Evolutionary conservation across 2,888 invertebrate species (phyloP).

Genomic region (Rambutsinella grinnellia): DNA sequence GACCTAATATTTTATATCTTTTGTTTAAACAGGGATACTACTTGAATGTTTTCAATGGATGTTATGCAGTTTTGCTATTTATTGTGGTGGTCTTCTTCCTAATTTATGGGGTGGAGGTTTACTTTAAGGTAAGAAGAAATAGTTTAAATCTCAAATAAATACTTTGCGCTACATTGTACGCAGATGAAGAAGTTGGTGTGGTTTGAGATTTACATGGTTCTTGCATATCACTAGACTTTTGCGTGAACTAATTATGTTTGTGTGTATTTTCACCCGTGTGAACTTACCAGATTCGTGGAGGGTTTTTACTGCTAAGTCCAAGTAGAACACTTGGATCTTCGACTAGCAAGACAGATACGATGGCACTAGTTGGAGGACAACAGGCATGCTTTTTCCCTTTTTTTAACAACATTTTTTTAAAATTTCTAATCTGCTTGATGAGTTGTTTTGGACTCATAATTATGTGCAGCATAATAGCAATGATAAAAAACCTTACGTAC

Average conservation of each 20-base stretch:
- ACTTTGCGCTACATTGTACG: no score
- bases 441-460: no score
- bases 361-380: conserved; percentile 66
- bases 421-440: not conserved
- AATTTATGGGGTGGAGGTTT: conserved; percentile 94
- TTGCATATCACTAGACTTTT: not conserved
- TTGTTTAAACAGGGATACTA: conserved; percentile 78
- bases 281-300: conserved; percentile 80
- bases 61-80: conserved; percentile 90
- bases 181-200: conserved; percentile 1
- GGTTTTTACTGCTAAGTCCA: conserved; percentile 80
- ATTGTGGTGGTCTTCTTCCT: conserved; percentile 93
- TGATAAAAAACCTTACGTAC: not conserved
- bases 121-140: conserved; percentile 82
- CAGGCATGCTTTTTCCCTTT: conserved; percentile 61
- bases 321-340: conserved; percentile 68
- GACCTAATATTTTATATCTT: no score
- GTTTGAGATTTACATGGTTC: not conserved
- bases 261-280: conserved; percentile 40
- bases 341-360: conserved; percentile 64
- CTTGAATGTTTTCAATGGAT: conserved; percentile 90
- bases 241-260: not conserved
- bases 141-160: no score
- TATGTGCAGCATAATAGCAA: no score
- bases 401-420: not conserved